Evolutionary conservation across 2,888 invertebrate species (phyloP).

Genomic region (Argynnis bischoffii): DNA sequence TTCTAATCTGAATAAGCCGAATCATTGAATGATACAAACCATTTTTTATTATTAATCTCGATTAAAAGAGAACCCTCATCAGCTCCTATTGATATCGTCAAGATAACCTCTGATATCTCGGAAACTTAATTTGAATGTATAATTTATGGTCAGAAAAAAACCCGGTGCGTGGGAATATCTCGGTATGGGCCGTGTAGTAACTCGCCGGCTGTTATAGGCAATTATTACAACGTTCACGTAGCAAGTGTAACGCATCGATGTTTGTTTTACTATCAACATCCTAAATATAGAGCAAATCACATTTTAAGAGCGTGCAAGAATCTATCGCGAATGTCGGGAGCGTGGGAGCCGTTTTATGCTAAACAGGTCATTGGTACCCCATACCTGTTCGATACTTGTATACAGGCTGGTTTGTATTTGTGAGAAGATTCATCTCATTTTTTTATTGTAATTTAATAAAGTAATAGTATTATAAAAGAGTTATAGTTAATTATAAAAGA

Average conservation of each 20-base stretch:
- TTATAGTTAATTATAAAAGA: background rate
- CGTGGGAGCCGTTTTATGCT: constrained; percentile 78
- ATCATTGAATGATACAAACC: constrained; percentile 6
- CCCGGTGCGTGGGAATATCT: constrained; percentile 61
- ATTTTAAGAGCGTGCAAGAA: constrained; percentile 77
- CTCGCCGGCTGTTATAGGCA: constrained; percentile 28
- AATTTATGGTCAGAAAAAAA: constrained; percentile 48
- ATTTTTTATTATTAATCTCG: constrained; percentile 11
- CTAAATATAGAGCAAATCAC: constrained; percentile 82
- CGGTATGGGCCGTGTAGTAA: constrained; percentile 45
- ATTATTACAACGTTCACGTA: constrained; percentile 52
- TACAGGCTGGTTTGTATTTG: constrained; percentile 56
- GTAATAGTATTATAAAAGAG: background rate
- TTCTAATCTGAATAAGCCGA: background rate
- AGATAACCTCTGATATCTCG: constrained; percentile 39
- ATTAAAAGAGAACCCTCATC: constrained; percentile 20
- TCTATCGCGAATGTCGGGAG: constrained; percentile 71
- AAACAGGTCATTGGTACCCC: constrained; percentile 80
- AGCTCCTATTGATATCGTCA: constrained; percentile 19
- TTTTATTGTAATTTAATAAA: background rate
- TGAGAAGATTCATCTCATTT: constrained; percentile 32
- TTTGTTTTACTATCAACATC: constrained; percentile 75
- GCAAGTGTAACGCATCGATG: constrained; percentile 68
- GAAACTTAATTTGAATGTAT: constrained; percentile 39
- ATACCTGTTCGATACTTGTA: constrained; percentile 62